Percentiles rank a stretch among this genome's conserved stretches.
Conservation (phyloP, 1,140 invertebrate genomes). For the Diuraphis noxia region DNA sequence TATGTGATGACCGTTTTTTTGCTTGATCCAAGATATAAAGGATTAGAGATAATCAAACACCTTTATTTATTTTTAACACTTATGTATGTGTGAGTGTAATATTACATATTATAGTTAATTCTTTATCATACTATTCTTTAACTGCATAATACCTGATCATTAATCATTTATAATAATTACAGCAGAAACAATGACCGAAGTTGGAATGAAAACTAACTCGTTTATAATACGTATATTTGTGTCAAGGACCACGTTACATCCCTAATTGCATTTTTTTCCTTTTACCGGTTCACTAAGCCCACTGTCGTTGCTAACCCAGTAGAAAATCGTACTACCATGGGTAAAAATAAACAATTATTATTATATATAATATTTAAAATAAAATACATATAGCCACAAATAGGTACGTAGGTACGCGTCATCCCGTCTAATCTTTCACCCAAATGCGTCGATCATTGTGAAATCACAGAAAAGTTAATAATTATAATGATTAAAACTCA, state of each 20-base stretch:
- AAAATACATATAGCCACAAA: not conserved
- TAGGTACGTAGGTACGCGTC: not conserved
- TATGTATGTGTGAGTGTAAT: no score
- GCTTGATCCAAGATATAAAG: no score
- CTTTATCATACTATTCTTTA: no score
- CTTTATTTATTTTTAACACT: no score
- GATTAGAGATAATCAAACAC: no score
- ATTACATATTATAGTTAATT: no score
- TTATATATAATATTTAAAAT: not conserved
- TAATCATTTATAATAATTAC: no score
- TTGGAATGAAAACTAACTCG: not conserved
- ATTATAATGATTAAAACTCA: not conserved
- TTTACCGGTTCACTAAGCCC: not conserved
- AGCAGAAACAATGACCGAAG: not conserved
- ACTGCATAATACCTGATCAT: no score
- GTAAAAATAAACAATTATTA: not conserved
- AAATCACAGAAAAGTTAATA: constrained; percentile 5
- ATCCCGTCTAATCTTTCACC: not conserved
- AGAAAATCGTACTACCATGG: not conserved
- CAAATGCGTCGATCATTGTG: not conserved
- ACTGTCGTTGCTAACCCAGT: not conserved
- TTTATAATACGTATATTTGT: not conserved
- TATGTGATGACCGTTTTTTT: no score
- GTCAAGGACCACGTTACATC: not conserved
- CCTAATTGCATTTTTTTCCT: not conserved